A percentile compares a stretch with the other conserved stretches of the same genome.
Evolutionary conservation across 1,140 invertebrate species (phyloP).

Genomic region (Cecropterus lyciades): DNA sequence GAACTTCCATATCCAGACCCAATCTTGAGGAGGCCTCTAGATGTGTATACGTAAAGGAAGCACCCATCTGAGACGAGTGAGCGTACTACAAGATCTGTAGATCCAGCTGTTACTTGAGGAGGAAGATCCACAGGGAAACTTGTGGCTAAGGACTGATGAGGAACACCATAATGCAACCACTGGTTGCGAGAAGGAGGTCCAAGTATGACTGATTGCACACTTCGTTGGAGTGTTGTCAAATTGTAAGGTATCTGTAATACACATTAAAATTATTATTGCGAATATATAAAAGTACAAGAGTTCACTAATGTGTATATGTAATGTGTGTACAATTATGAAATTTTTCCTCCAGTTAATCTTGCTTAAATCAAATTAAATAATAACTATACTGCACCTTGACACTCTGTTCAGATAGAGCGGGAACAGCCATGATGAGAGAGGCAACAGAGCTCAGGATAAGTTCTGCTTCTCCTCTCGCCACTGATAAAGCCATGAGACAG

Average conservation of each 20-base stretch:
- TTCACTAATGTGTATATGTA: too few species aligned
- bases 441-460: slow-evolving; percentile 94
- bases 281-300: too few species aligned
- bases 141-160: slow-evolving; percentile 90
- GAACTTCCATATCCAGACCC: slow-evolving; percentile 97
- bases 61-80: slow-evolving; percentile 94
- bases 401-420: slow-evolving; percentile 90
- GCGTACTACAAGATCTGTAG: slow-evolving; percentile 76
- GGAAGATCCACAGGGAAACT: slow-evolving; percentile 87
- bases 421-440: slow-evolving; percentile 94
- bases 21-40: slow-evolving; percentile 93
- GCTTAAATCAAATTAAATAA: background rate
- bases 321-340: too few species aligned
- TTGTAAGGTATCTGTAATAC: slow-evolving; percentile 91
- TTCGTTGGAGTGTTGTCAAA: slow-evolving; percentile 93
- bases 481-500: slow-evolving; percentile 94
- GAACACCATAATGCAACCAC: slow-evolving; percentile 95
- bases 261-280: slow-evolving; percentile 1
- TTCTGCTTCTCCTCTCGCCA: slow-evolving; percentile 97
- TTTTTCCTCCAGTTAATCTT: too few species aligned
- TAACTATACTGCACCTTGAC: slow-evolving; percentile 86
- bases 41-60: slow-evolving; percentile 93
- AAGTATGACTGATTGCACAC: slow-evolving; percentile 94
- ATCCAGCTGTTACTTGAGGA: slow-evolving; percentile 62
- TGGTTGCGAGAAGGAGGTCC: slow-evolving; percentile 93